These are phyloP conservation scores for Hystrix brachyura DNA, from an alignment of 2,113 vertebrate species.

Conservation along the genomic window DNA sequence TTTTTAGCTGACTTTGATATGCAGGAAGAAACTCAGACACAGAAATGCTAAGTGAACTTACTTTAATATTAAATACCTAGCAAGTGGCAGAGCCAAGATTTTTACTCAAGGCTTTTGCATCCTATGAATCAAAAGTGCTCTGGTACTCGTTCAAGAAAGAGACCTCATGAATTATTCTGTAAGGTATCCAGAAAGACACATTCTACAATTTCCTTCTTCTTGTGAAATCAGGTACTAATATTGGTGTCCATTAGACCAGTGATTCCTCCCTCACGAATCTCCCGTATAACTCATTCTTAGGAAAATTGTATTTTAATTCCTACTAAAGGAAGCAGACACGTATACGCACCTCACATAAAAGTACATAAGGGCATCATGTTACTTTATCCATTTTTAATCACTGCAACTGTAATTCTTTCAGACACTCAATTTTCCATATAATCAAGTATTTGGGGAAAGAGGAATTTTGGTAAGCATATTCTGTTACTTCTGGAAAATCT, in stretches of 20 bases:
- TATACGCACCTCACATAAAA: fast-evolving
- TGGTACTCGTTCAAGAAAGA: conserved; percentile 58
- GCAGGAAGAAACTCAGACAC: conserved; percentile 50
- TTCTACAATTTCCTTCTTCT: conserved; percentile 35
- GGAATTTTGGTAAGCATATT: not conserved
- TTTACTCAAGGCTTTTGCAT: conserved; percentile 43
- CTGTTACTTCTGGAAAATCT: not conserved
- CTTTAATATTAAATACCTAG: conserved; percentile 71
- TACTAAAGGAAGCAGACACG: not conserved
- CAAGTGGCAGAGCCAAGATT: conserved; percentile 53
- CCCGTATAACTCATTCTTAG: not conserved
- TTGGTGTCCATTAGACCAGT: conserved; percentile 4
- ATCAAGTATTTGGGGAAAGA: not conserved
- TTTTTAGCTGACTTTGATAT: conserved; percentile 8
- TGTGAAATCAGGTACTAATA: not conserved
- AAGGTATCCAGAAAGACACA: conserved; percentile 17
- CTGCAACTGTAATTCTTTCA: not conserved
- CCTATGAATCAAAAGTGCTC: conserved; percentile 54
- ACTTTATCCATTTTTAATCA: not conserved
- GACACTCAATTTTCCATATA: fast-evolving
- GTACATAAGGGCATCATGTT: not conserved
- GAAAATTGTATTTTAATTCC: not conserved
- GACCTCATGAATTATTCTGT: conserved; percentile 66
- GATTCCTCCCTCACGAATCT: not conserved
- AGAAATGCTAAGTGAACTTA: conserved; percentile 65